Evolutionary conservation across 2,888 invertebrate species (phyloP).

Genomic region (Empis stercorea): DNA sequence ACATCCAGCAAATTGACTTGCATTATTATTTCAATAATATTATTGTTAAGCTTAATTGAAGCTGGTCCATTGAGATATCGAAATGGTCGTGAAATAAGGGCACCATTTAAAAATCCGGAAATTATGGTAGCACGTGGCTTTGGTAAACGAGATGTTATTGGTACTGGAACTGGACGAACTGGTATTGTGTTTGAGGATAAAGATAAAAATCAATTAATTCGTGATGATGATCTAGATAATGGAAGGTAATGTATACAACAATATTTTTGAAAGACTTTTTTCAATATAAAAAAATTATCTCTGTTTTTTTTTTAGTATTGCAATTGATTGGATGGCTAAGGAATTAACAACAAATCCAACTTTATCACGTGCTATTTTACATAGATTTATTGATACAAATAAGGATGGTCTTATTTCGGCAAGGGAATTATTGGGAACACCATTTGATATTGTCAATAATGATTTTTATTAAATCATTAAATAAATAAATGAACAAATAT

Average conservation of each 20-base stretch:
- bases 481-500: no score
- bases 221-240: conserved; percentile 10
- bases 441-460: background rate
- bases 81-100: conserved; percentile 19
- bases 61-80: conserved; percentile 16
- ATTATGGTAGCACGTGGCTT: conserved; percentile 23
- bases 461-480: no score
- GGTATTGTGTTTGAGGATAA: background rate
- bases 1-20: conserved; percentile 9
- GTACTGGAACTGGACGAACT: conserved; percentile 4
- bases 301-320: conserved; percentile 12
- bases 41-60: conserved; percentile 13
- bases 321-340: conserved; percentile 19
- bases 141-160: conserved; percentile 19
- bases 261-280: background rate
- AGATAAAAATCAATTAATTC: conserved; percentile 9
- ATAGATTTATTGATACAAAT: conserved; percentile 18
- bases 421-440: conserved; percentile 14
- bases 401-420: conserved; percentile 17
- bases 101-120: conserved; percentile 19
- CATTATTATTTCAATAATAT: conserved; percentile 10
- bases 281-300: background rate
- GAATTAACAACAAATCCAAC: conserved; percentile 17
- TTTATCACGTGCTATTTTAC: conserved; percentile 16
- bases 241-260: conserved; percentile 10